A percentile compares a stretch with the other conserved stretches of the same genome.
phyloP scores from a whole-genome alignment of 1,140 invertebrate genomes.

The Sycobia sp. region DNA sequence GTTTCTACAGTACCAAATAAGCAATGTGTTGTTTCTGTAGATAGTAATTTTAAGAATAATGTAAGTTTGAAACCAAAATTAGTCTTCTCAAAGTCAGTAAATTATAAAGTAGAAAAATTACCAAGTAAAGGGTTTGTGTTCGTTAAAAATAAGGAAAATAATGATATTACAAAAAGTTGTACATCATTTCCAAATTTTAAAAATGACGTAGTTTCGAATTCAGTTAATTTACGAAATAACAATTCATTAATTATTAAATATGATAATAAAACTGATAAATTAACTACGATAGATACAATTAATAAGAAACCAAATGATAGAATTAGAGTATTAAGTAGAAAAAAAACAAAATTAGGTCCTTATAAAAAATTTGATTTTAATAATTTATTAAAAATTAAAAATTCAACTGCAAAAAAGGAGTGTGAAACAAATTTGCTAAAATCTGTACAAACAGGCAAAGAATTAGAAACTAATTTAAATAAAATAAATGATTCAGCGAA shows the following conservation, averaged over 20 bases:
- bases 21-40: background rate
- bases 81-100: conserved; percentile 1
- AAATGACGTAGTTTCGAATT: background rate
- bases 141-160: background rate
- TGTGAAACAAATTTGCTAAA: background rate
- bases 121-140: background rate
- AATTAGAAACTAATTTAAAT: background rate
- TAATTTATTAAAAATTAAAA: background rate
- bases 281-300: background rate
- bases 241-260: background rate
- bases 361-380: conserved; percentile 20
- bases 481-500: background rate
- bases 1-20: background rate
- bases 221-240: conserved; percentile 1
- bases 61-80: conserved; percentile 1
- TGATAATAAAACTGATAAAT: background rate
- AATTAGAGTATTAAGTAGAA: background rate
- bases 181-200: background rate
- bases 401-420: background rate
- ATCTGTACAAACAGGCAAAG: background rate
- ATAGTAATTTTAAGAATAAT: conserved; percentile 7
- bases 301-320: background rate
- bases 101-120: background rate
- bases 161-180: background rate
- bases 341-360: background rate